Conservation (phyloP, 2,113 vertebrate species). For the Rhinichthys klamathensis region DNA sequence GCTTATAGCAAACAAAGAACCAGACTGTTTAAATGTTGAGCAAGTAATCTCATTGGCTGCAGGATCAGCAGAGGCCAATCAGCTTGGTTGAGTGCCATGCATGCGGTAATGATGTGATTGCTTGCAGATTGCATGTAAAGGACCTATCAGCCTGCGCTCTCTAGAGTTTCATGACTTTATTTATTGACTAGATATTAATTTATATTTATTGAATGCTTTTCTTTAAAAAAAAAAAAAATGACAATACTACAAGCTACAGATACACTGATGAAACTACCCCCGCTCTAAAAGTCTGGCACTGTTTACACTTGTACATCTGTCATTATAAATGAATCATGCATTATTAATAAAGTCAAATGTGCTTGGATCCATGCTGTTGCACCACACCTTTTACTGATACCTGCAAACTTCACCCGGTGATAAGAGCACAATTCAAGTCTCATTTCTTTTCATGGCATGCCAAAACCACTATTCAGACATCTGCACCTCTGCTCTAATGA, state of each 20-base stretch:
- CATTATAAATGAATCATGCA: conserved; percentile 30
- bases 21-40: too few relatives aligned
- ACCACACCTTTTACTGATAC: conserved; percentile 41
- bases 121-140: too few relatives aligned
- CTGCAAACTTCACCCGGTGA: conserved; percentile 20
- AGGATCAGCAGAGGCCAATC: too few relatives aligned
- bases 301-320: neutral
- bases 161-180: too few relatives aligned
- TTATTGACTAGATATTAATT: too few relatives aligned
- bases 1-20: too few relatives aligned
- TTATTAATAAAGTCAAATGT: conserved; percentile 44
- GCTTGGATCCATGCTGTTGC: conserved; percentile 4
- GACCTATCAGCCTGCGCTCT: too few relatives aligned
- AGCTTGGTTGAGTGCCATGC: too few relatives aligned
- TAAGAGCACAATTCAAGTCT: conserved; percentile 23
- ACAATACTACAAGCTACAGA: neutral
- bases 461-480: conserved; percentile 7
- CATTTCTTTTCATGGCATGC: neutral
- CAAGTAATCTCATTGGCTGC: too few relatives aligned
- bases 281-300: neutral
- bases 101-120: too few relatives aligned
- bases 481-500: neutral
- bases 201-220: too few relatives aligned
- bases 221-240: too few relatives aligned
- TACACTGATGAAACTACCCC: neutral